Percentiles rank a stretch among this genome's conserved stretches.
phyloP scores from a whole-genome alignment of 2,888 invertebrate species.

The Pardosa pseudoannulata region DNA sequence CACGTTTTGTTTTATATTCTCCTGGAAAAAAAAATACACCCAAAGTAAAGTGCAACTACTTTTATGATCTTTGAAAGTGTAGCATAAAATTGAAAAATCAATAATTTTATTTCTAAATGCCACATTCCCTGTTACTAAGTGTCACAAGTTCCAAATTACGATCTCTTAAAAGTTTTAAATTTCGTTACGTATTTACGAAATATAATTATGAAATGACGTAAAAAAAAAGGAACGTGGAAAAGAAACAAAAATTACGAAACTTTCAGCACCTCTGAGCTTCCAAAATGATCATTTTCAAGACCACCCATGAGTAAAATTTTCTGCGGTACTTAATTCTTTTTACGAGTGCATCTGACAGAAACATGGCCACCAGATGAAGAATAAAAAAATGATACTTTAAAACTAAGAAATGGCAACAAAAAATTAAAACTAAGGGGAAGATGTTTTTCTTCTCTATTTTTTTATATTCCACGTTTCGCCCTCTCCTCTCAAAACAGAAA shows the following conservation, averaged over 20 bases:
- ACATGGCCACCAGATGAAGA: slow-evolving; percentile 50
- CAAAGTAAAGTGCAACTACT: no score
- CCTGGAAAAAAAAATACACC: no score
- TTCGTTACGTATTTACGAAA: slow-evolving; percentile 32
- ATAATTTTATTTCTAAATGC: not conserved
- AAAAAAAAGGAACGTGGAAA: slow-evolving; percentile 16
- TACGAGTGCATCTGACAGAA: slow-evolving; percentile 69
- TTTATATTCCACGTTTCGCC: slow-evolving; percentile 54
- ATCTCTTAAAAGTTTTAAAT: not conserved
- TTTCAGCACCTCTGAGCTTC: slow-evolving; percentile 33
- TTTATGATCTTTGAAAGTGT: not conserved
- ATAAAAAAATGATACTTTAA: slow-evolving; percentile 9
- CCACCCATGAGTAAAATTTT: slow-evolving; percentile 66
- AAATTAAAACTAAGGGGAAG: not conserved
- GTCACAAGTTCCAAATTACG: not conserved
- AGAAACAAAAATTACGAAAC: slow-evolving; percentile 14
- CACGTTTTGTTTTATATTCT: no score
- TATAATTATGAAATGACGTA: slow-evolving; percentile 38
- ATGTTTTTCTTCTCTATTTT: slow-evolving; percentile 17
- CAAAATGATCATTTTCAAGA: slow-evolving; percentile 55
- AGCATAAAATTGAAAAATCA: not conserved
- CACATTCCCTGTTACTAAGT: not conserved
- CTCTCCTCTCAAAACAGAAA: slow-evolving; percentile 52
- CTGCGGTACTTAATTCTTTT: slow-evolving; percentile 69
- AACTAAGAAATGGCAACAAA: slow-evolving; percentile 13